phyloP scores from a whole-genome alignment of 2,113 vertebrate genomes.

The Clupea harengus region DNA sequence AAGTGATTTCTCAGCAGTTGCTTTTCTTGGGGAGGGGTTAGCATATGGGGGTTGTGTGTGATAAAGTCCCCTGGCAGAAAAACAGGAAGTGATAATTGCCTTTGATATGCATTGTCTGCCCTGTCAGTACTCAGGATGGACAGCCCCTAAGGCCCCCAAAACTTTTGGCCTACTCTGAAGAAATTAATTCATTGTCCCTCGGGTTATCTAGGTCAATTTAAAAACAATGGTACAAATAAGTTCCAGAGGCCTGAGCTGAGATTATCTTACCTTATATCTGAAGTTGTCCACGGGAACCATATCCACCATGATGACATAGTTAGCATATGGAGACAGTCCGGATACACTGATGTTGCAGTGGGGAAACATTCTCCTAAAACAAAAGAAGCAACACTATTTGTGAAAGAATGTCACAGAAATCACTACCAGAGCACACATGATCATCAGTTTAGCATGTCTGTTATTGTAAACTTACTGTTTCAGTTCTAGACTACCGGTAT shows the following conservation, averaged over 20 bases:
- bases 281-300: conserved; percentile 76
- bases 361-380: conserved; percentile 80
- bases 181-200: neutral
- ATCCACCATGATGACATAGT: conserved; percentile 79
- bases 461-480: too few species aligned
- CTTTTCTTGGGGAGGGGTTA: conserved; percentile 50
- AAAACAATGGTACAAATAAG: neutral
- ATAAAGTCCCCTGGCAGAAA: conserved; percentile 61
- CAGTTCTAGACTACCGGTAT: neutral
- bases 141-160: neutral
- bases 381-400: conserved; percentile 7
- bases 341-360: conserved; percentile 78
- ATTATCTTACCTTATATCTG: conserved; percentile 76
- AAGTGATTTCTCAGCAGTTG: conserved; percentile 72
- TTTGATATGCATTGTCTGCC: conserved; percentile 65
- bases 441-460: neutral
- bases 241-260: neutral
- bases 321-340: conserved; percentile 75
- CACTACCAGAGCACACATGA: neutral
- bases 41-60: conserved; percentile 54
- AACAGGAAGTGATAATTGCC: conserved; percentile 68
- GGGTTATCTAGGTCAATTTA: neutral
- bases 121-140: neutral
- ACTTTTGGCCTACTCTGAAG: neutral
- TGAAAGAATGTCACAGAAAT: neutral